Base-by-base conservation (phyloP, 1,140 invertebrate species). In the Drosophila sechellia region DNA sequence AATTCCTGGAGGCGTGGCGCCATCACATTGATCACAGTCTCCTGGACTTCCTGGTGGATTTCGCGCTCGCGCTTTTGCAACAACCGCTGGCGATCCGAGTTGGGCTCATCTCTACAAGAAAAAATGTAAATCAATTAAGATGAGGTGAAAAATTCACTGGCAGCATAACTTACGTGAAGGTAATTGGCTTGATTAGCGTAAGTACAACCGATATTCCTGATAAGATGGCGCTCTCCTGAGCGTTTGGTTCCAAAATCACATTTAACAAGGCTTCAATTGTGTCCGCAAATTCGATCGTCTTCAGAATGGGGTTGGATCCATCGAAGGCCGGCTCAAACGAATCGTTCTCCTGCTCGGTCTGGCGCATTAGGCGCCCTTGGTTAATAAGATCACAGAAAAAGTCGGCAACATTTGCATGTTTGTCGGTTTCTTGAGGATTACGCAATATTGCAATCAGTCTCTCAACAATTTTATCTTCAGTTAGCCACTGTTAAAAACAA, bases 381-480 rank as follows among this genome's bases (percentile, higher is more conserved):
- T 94, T 93, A 78, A 97, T 94, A 90, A 97, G 95, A 94, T 97
- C 96, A 94, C 95, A 96, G 75, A 98, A 93, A 89, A 97, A 94
- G 93, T 96, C 95, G 79, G 96, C 94, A 90, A 96, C 96, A 94
- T 97, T 97, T 81, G 94, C 94, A 92, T 98, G 96, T 90, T 95
- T 95, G 78, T 95, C 94, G 85, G 95, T 93, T 91, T 96, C 95
- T 80, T 95, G 94, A 64, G 94, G 94, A 70, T 96, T 95, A 90
- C 96, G 95, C 83, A 98, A 94, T 92, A 97, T 93, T 80, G 94
- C 94, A 73, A 98, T 95, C 86, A 98, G 94, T 92, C 95, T 95
- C 93, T 97, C 96, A 74, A 98, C 95, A 83, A 98, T 94, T 91
- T 96, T 94, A 92, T 98, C 95, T 91, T 96, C 96, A 94, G 97